Conservation (phyloP, 2,797 vertebrate species). For the Sus cebifrons region DNA sequence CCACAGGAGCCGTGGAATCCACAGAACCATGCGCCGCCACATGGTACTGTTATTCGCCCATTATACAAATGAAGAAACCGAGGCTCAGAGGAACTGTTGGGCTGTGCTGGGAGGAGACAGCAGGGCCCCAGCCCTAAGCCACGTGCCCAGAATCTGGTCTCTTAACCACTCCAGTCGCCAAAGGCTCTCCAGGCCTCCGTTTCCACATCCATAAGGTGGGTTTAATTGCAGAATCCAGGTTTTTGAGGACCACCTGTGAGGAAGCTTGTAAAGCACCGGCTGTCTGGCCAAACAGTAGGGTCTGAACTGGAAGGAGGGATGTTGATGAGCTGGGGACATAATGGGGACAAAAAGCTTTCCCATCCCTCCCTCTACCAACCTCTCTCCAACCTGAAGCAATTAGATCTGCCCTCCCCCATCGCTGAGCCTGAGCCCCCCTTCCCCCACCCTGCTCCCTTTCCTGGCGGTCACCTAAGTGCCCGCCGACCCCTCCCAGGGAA, state of each 20-base stretch:
- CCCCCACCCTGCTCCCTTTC: neutral
- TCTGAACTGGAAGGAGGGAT: neutral
- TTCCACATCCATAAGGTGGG: neutral
- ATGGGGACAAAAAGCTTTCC: neutral
- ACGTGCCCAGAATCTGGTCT: too few relatives aligned
- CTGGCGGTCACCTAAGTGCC: neutral
- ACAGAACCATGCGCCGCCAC: neutral
- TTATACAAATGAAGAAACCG: neutral
- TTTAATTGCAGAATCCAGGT: neutral
- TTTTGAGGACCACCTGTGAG: neutral
- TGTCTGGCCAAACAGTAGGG: neutral
- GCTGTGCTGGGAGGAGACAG: neutral
- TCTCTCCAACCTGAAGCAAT: neutral
- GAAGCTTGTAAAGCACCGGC: neutral
- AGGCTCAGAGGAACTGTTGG: neutral
- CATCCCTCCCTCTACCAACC: neutral
- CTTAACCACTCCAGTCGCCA: neutral
- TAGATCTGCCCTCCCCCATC: neutral
- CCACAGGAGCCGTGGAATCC: fast-evolving
- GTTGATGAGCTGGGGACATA: neutral
- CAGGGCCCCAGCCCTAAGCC: neutral
- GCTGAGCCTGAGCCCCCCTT: neutral
- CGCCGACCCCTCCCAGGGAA: neutral
- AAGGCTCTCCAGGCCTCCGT: neutral
- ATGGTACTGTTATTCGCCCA: neutral